phyloP scores from a whole-genome alignment of 2,797 vertebrate genomes.

The Ciconia nigra region DNA sequence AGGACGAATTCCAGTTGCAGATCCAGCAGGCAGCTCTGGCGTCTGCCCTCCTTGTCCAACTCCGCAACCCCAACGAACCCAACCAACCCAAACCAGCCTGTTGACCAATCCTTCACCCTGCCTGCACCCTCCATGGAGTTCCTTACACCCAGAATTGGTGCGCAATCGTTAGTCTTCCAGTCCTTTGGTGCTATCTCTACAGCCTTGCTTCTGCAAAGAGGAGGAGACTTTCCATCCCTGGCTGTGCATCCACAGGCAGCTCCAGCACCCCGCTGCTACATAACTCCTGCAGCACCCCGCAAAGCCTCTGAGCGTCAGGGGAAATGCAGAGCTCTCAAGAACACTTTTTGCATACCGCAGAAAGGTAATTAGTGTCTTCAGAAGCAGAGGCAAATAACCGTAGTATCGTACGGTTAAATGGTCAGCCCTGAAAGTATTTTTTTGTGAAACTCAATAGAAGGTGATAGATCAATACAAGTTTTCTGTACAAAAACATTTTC shows the following conservation, averaged over 20 bases:
- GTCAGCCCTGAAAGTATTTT: not conserved
- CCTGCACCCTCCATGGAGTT: not conserved
- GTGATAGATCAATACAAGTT: not conserved
- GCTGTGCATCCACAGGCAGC: fast-evolving
- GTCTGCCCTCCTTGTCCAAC: not conserved
- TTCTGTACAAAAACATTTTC: not conserved
- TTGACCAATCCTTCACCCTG: not conserved
- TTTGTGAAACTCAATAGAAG: not conserved
- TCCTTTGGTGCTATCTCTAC: not conserved
- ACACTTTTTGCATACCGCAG: not conserved
- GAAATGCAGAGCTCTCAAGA: not conserved
- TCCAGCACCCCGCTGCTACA: not conserved
- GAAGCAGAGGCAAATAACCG: not conserved
- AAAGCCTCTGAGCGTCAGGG: not conserved
- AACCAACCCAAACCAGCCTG: not conserved
- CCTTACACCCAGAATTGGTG: not conserved
- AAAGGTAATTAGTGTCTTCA: not conserved
- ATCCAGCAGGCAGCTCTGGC: not conserved
- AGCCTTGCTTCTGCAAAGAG: not conserved
- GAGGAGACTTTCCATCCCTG: not conserved
- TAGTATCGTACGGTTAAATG: not conserved
- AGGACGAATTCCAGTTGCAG: not conserved
- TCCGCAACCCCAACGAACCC: fast-evolving
- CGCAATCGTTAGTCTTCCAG: not conserved
- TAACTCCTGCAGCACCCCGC: not conserved